Percentiles rank a stretch among this genome's conserved stretches.
Evolutionary conservation across 2,888 invertebrate species (phyloP).

Genomic region (Seladonia tumulorum): DNA sequence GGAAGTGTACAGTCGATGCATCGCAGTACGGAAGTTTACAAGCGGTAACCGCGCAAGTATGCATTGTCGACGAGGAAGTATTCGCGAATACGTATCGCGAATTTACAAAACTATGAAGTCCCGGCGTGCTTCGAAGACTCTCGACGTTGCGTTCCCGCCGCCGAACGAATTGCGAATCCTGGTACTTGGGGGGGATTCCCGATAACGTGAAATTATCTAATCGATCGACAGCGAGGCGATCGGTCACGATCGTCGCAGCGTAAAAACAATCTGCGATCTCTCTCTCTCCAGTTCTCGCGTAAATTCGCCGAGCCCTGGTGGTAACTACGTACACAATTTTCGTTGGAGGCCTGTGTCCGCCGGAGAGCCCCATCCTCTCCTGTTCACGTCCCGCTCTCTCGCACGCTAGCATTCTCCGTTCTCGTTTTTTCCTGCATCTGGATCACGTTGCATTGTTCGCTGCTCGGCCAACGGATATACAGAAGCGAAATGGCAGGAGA

Average conservation of each 20-base stretch:
- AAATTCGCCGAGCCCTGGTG: slow-evolving; percentile 27
- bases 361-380: neutral
- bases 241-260: slow-evolving; percentile 12
- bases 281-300: neutral
- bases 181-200: neutral
- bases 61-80: slow-evolving; percentile 7
- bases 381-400: neutral
- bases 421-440: slow-evolving; percentile 67
- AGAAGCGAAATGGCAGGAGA: slow-evolving; percentile 66
- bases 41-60: neutral
- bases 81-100: neutral
- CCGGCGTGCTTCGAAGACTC: neutral
- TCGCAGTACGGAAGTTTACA: neutral
- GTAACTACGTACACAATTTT: slow-evolving; percentile 60
- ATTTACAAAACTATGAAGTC: neutral
- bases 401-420: slow-evolving; percentile 29
- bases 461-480: slow-evolving; percentile 58
- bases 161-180: neutral
- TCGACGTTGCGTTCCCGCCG: neutral
- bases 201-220: slow-evolving; percentile 22
- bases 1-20: neutral
- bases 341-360: slow-evolving; percentile 30
- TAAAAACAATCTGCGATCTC: slow-evolving; percentile 29
- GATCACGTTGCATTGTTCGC: slow-evolving; percentile 71
- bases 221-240: slow-evolving; percentile 21